These are phyloP conservation scores for Falco novaeseelandiae DNA, from an alignment of 2,797 vertebrate species.

Conservation along the genomic window DNA sequence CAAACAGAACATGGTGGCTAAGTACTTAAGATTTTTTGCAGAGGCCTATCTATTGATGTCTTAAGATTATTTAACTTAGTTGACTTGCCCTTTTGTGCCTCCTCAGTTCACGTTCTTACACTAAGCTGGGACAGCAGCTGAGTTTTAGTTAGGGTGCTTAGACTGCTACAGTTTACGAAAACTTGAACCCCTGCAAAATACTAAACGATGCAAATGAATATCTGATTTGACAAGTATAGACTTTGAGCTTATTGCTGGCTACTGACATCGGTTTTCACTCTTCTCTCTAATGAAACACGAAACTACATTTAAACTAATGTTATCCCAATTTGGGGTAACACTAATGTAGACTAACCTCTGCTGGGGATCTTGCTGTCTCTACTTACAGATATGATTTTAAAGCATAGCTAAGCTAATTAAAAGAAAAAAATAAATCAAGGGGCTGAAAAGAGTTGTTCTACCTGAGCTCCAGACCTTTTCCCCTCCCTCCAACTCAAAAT, in stretches of 20 bases:
- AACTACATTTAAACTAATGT: background rate
- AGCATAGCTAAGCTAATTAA: background rate
- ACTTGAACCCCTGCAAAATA: background rate
- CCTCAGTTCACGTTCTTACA: background rate
- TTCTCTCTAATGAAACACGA: background rate
- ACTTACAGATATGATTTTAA: background rate
- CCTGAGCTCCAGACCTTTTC: background rate
- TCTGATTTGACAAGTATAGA: background rate
- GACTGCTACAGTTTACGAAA: background rate
- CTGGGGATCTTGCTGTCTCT: background rate
- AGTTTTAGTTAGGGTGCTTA: background rate
- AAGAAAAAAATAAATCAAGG: background rate
- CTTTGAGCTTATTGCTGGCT: background rate
- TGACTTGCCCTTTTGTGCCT: background rate
- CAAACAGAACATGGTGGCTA: background rate
- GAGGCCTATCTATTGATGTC: background rate
- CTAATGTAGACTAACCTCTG: background rate
- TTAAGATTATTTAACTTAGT: background rate
- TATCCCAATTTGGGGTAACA: background rate
- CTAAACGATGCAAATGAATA: background rate
- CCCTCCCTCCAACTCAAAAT: background rate
- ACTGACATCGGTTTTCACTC: background rate
- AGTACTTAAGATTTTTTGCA: background rate
- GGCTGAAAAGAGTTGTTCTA: background rate
- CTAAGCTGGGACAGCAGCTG: background rate